Base-by-base conservation (phyloP, 2,888 invertebrate genomes). In the Dyspetes luteomarginatus region DNA sequence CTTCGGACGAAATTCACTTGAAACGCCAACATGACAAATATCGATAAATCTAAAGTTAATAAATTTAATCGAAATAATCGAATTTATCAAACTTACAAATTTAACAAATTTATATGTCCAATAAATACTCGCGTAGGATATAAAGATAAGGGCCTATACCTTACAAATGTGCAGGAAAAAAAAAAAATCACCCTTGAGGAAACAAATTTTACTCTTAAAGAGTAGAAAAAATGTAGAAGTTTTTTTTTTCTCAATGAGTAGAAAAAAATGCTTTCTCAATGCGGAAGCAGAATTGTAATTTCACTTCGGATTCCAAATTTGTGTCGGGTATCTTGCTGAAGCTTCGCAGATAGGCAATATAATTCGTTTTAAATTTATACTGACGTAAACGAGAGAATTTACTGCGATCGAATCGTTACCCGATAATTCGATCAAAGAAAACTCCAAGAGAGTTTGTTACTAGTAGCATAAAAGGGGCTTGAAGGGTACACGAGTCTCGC, bases 381-480 rank as follows among this genome's bases (percentile, higher is more conserved):
- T 7, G 50, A 30, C 41, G 60, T 22, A 36, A 30, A 5, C 55
- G 58, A 58, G 48, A 48, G 48, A 52, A 5, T 52, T 50, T 60
- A 28, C 48, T 3, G n/a, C 28, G 48, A 64, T 58, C 36, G 48
- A 71, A 71, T 71, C 22, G 45, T 65, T 77, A 65, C 15, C 64
- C 71, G 71, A 71, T 77, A 77, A 71, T 71, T 77, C 56, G 22
- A 56, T 65, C 4, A 41, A 62, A 58, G 26, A 45, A 48, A 45
- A 48, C 15, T 2, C 19, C 17, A 48, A 4, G 19, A 4, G n/a
- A 17, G 48, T 17, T 48, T 17, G 45, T 43, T 9, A 9, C 26
- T 12, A 28, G 15, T 69, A 36, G 43, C n/a, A n/a, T n/a, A 26
- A 26, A n/a, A 50, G n/a, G 19, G 41, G 24, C 17, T 7, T 36